Percentiles rank a stretch among this genome's conserved stretches.
Evolutionary conservation across 2,888 invertebrate genomes (phyloP).

Genomic region (Amaurobius ferox): DNA sequence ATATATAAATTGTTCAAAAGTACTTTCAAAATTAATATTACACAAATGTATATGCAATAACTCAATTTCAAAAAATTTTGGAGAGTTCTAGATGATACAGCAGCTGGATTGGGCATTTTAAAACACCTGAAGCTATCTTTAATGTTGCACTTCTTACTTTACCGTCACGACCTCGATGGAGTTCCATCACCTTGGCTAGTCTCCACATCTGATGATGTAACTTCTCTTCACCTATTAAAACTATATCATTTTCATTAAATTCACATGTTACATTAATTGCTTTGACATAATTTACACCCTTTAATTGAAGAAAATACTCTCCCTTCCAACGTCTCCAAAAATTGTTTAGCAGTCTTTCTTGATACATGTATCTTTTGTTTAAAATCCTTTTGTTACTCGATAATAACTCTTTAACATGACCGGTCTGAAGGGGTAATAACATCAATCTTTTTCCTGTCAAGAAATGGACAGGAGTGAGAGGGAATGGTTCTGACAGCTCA

Average conservation of each 20-base stretch:
- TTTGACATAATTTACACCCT: neutral
- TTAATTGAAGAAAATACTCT: neutral
- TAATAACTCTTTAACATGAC: neutral
- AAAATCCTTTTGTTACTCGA: neutral
- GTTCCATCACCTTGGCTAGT: neutral
- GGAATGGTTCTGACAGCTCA: neutral
- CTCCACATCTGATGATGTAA: neutral
- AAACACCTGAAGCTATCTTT: neutral
- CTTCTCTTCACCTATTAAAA: neutral
- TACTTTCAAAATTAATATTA: too few relatives aligned
- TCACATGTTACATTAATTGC: neutral
- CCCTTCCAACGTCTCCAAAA: neutral
- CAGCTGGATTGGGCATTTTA: too few relatives aligned
- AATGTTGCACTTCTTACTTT: neutral
- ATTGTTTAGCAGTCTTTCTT: neutral
- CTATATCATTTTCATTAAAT: constrained; percentile 26
- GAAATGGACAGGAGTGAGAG: neutral
- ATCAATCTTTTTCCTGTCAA: constrained; percentile 5
- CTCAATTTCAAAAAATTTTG: too few relatives aligned
- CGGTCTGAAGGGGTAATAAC: neutral
- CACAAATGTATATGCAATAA: too few relatives aligned
- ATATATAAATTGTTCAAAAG: too few relatives aligned
- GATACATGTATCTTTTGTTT: neutral
- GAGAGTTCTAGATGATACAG: too few relatives aligned
- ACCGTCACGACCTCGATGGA: neutral